Evolutionary conservation across 2,888 invertebrate genomes (phyloP), one percentile per base, ranked within the genome.

Genomic region (Caenorhabditis plicata): DNA sequence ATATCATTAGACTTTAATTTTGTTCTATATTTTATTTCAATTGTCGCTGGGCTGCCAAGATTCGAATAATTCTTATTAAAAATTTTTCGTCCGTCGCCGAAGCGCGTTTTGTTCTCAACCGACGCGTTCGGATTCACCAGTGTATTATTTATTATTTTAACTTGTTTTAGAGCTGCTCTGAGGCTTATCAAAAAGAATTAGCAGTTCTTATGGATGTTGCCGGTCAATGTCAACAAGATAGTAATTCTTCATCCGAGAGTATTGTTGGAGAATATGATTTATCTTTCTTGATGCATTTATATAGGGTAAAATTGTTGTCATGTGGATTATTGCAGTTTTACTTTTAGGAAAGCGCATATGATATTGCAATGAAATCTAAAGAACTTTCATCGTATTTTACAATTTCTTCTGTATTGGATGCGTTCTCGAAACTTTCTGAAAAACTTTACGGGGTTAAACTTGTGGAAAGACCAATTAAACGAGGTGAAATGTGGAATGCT

Each of bases 341-440:
- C n/a, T n/a, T n/a, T n/a, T n/a, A 62, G 62, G 64, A 64, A 41
- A 54, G 58, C 20, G 64, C 64, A 0, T 64, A 49, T 17, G 55
- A 57, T 22, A 50, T 57, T 11, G 52, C 49, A 9, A 48, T 42
- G 27, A 40, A 32, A 3, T 42, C 49, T 19, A 49, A 48, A 20
- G 46, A 45, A 25, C 22, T 45, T 8, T 36, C 52, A 1, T 53
- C 26, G 3, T 63, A 53, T 25, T 57, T 63, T 42, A 63, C 63
- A n/a, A 51, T 63, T 32, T 39, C 45, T 9, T 53, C 63, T 0
- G 33, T 60, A 22, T 52, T 55, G 51, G 44, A 94, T 77, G 98
- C 96, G 0, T 84, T 98, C n/a, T 90, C 91, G 81, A 86, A 88
- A 80, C 83, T 98, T n/a, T 89, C 92, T 68, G 86, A 88, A 61